Evolutionary conservation across 53 echinoderm and acorn worm species (phyloP).

Genomic region (Pentamera pediparva): DNA sequence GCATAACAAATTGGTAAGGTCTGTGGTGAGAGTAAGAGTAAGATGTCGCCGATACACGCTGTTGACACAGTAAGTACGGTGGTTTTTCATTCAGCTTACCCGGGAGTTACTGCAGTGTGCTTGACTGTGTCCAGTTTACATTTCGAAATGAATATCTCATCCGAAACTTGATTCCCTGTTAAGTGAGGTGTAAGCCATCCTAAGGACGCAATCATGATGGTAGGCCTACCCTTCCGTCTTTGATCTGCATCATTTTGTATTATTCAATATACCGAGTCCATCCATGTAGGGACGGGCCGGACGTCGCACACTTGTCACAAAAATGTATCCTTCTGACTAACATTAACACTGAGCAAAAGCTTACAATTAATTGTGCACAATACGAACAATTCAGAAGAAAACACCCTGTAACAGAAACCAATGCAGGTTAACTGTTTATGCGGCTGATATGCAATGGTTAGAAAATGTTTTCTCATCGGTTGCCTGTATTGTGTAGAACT

Average conservation of each 20-base stretch:
- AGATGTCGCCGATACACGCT: slow-evolving; percentile 5
- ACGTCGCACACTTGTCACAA: too few relatives aligned
- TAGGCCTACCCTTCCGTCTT: slow-evolving; percentile 15
- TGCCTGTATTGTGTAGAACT: slow-evolving; percentile 10
- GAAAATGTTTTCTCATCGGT: not conserved
- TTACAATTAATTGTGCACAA: not conserved
- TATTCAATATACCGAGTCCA: not conserved
- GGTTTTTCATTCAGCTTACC: not conserved
- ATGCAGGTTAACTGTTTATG: not conserved
- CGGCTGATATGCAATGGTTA: not conserved
- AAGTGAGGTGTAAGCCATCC: not conserved
- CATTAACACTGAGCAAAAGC: not conserved
- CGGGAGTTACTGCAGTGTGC: slow-evolving; percentile 3
- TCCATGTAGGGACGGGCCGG: not conserved
- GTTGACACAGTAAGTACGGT: not conserved
- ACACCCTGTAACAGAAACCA: slow-evolving; percentile 16
- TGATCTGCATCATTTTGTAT: slow-evolving; percentile 7
- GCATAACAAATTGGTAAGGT: slow-evolving; percentile 14
- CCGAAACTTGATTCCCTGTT: not conserved
- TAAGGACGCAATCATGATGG: not conserved
- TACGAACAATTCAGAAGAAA: not conserved
- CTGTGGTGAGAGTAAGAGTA: not conserved
- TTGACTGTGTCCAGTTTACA: not conserved
- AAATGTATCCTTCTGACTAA: not conserved
- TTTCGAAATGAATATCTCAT: slow-evolving; percentile 14